Evolutionary conservation across 2,113 vertebrate species (phyloP).

Genomic region (Protobothrops flavoviridis): DNA sequence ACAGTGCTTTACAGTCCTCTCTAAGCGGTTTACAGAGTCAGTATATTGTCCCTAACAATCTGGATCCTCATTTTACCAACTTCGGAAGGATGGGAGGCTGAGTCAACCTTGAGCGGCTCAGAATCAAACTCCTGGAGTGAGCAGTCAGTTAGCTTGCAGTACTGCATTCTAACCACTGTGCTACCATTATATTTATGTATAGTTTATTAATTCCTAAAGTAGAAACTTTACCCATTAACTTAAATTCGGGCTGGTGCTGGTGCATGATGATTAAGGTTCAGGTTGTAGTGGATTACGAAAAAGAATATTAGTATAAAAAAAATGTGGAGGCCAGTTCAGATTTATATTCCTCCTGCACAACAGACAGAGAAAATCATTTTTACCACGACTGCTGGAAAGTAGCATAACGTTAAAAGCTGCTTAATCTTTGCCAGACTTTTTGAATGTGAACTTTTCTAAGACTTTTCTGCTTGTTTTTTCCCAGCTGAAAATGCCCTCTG

Average conservation of each 20-base stretch:
- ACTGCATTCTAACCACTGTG: no score
- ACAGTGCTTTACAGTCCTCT: no score
- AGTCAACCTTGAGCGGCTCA: no score
- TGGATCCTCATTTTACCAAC: no score
- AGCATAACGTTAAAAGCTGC: not conserved
- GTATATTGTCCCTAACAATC: no score
- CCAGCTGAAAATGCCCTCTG: slow-evolving; percentile 81
- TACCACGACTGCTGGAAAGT: not conserved
- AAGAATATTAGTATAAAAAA: not conserved
- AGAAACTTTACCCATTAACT: not conserved
- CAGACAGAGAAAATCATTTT: not conserved
- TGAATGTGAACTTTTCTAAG: not conserved
- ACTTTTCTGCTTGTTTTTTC: not conserved
- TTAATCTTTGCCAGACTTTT: not conserved
- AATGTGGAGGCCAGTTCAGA: not conserved
- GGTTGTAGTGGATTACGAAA: not conserved
- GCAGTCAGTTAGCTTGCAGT: no score
- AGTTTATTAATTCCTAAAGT: not conserved
- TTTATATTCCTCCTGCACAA: not conserved
- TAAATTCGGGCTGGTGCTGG: not conserved
- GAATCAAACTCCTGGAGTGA: no score
- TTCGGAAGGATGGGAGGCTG: no score
- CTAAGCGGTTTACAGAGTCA: no score
- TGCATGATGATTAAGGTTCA: not conserved
- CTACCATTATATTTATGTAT: not conserved